phyloP scores from a whole-genome alignment of 1,140 invertebrate genomes.

The Portunus trituberculatus region DNA sequence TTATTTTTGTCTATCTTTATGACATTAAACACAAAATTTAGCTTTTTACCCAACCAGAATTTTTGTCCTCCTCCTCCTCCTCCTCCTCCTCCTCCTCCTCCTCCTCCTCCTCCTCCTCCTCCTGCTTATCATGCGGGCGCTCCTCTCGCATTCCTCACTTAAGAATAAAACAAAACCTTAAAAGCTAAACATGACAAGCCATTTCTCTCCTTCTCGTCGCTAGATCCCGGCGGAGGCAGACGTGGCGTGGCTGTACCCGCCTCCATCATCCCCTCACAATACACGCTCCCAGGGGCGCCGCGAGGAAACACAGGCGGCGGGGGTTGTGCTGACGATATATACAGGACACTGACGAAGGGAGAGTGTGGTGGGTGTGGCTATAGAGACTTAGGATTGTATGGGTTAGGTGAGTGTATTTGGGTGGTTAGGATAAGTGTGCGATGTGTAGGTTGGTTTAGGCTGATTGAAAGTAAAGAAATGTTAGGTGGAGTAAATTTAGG shows the following conservation, averaged over 20 bases:
- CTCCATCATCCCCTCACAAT: not conserved
- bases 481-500: too few species aligned
- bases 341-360: not conserved
- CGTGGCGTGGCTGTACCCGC: not conserved
- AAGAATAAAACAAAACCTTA: conserved; percentile 54
- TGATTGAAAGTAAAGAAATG: too few species aligned
- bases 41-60: not conserved
- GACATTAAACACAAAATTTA: not conserved
- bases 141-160: conserved; percentile 27
- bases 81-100: not conserved
- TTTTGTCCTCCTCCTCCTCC: not conserved
- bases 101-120: not conserved
- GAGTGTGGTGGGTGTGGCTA: not conserved
- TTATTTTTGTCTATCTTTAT: not conserved
- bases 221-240: conserved; percentile 55
- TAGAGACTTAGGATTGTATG: not conserved
- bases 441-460: too few species aligned
- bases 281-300: not conserved
- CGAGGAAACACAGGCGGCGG: not conserved
- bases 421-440: too few species aligned
- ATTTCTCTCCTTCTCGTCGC: conserved; percentile 67
- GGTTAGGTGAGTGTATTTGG: not conserved
- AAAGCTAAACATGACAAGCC: conserved; percentile 66
- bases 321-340: not conserved
- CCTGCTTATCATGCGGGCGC: not conserved